These are phyloP conservation scores for Idaea aversata DNA, from an alignment of 2,888 invertebrate species.

Conservation along the genomic window DNA sequence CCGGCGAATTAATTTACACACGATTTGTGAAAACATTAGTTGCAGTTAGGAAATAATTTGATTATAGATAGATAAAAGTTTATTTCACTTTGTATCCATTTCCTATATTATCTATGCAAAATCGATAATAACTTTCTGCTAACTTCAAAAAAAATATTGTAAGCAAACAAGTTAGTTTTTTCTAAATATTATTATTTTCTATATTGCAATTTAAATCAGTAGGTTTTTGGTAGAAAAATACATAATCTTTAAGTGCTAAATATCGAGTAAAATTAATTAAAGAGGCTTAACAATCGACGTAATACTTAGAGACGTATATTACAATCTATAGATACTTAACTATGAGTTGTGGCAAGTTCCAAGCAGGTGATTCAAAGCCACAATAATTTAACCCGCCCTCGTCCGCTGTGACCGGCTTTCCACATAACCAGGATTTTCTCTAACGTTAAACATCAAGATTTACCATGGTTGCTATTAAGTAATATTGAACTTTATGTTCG, in stretches of 20 bases:
- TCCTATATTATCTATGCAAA: too few relatives aligned
- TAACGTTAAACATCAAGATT: conserved; percentile 18
- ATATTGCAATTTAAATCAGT: too few relatives aligned
- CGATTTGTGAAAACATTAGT: neutral
- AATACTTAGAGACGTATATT: neutral
- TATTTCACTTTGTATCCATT: too few relatives aligned
- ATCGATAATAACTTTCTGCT: too few relatives aligned
- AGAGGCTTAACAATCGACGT: neutral
- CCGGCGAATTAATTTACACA: neutral
- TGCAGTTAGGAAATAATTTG: too few relatives aligned
- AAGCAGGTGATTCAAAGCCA: conserved; percentile 15
- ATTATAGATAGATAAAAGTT: too few relatives aligned
- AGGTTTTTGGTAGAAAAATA: too few relatives aligned
- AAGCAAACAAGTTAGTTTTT: too few relatives aligned
- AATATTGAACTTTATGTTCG: conserved; percentile 8
- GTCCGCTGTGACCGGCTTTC: conserved; percentile 33
- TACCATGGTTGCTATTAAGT: neutral
- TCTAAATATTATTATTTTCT: too few relatives aligned
- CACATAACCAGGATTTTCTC: conserved; percentile 29
- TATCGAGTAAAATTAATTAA: neutral
- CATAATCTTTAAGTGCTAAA: too few relatives aligned
- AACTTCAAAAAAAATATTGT: too few relatives aligned
- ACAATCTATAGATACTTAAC: neutral
- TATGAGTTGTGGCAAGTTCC: neutral
- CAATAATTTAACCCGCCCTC: conserved; percentile 14